Conservation (phyloP, 2,888 invertebrate genomes). For the Pyrrhia umbra region DNA sequence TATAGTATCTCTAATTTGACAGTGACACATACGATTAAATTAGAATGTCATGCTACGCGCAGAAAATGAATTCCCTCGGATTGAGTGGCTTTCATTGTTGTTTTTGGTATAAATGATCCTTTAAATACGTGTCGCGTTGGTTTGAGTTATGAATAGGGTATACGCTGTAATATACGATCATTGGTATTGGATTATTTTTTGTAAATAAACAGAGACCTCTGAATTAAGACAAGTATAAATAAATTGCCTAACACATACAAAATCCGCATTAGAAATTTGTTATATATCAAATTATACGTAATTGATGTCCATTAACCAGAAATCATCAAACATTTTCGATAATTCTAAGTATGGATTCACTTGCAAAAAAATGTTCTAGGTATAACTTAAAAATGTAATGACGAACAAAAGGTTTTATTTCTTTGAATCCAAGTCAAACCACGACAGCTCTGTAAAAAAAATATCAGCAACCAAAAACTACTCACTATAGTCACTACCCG, state of each 20-base stretch:
- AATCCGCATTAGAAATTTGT: too few species aligned
- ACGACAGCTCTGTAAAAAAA: too few species aligned
- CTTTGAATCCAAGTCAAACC: not conserved
- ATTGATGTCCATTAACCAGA: too few species aligned
- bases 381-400: too few species aligned
- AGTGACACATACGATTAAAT: constrained; percentile 88
- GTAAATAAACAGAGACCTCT: not conserved
- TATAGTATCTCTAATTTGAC: constrained; percentile 88
- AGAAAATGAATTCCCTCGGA: constrained; percentile 79
- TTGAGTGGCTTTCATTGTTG: constrained; percentile 74
- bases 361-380: too few species aligned
- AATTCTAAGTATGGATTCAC: too few species aligned
- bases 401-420: too few species aligned
- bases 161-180: not conserved
- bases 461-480: not conserved
- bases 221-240: too few species aligned
- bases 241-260: too few species aligned
- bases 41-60: constrained; percentile 81
- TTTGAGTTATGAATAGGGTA: constrained; percentile 43
- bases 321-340: too few species aligned
- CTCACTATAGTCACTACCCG: not conserved
- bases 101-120: constrained; percentile 63
- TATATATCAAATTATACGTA: too few species aligned
- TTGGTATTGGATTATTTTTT: not conserved
- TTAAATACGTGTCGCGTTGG: constrained; percentile 54